phyloP scores from a whole-genome alignment of 2,888 invertebrate species.

The Leptinotarsa haldemani region DNA sequence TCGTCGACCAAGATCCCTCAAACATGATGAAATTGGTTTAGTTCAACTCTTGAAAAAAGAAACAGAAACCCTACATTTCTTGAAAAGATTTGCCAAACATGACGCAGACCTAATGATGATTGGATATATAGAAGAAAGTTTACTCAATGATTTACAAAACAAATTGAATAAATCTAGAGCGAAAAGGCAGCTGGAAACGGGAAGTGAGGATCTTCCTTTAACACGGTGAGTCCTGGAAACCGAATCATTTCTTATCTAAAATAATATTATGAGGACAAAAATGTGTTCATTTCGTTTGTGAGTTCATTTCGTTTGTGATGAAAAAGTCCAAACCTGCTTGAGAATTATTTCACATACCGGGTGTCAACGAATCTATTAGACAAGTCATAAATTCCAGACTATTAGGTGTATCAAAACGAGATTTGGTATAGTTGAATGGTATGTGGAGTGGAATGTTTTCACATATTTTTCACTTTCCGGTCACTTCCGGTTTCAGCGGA shows the following conservation, averaged over 20 bases:
- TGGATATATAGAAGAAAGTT: slow-evolving; percentile 47
- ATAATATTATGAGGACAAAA: not conserved
- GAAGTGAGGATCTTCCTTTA: not conserved
- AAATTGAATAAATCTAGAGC: slow-evolving; percentile 30
- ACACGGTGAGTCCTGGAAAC: not conserved
- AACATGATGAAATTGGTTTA: not conserved
- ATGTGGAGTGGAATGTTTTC: too few species aligned
- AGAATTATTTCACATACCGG: too few species aligned
- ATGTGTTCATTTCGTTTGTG: too few species aligned
- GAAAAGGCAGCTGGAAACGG: slow-evolving; percentile 19
- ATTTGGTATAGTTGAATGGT: too few species aligned
- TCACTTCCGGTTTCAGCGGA: too few species aligned
- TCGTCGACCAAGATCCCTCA: slow-evolving; percentile 24
- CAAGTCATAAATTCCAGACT: too few species aligned
- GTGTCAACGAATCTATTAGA: too few species aligned
- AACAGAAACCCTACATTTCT: slow-evolving; percentile 22
- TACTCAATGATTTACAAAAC: slow-evolving; percentile 44
- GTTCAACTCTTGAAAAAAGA: slow-evolving; percentile 21
- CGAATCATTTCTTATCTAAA: not conserved
- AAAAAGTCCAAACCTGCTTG: too few species aligned
- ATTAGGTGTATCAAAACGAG: too few species aligned
- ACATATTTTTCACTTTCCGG: too few species aligned
- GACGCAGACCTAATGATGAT: slow-evolving; percentile 40
- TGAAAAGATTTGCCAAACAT: slow-evolving; percentile 31
- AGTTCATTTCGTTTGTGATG: too few species aligned